Conservation (phyloP, 2,797 vertebrate genomes). For the Anabacerthia variegaticeps region DNA sequence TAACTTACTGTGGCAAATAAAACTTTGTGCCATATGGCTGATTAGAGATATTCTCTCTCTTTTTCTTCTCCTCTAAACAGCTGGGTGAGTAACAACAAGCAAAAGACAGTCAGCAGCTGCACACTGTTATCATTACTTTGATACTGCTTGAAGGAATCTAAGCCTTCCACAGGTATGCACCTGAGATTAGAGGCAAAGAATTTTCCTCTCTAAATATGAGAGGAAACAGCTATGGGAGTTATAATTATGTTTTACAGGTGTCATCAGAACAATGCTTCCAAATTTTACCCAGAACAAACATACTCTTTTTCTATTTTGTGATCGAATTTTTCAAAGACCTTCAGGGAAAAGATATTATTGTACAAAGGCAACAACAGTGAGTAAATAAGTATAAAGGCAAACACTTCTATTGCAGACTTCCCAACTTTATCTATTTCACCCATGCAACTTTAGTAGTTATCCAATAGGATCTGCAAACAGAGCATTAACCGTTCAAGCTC, state of each 20-base stretch:
- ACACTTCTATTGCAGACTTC: constrained; percentile 28
- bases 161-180: constrained; percentile 86
- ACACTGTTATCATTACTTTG: constrained; percentile 86
- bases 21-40: constrained; percentile 92
- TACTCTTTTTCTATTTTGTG: constrained; percentile 61
- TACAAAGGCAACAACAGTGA: constrained; percentile 35
- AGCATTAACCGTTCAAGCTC: neutral
- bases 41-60: constrained; percentile 88
- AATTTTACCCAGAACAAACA: constrained; percentile 57
- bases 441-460: constrained; percentile 28
- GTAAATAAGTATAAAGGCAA: constrained; percentile 58
- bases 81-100: constrained; percentile 79
- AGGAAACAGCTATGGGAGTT: constrained; percentile 76
- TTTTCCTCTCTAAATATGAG: constrained; percentile 63
- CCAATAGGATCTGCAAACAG: constrained; percentile 36
- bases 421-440: constrained; percentile 31
- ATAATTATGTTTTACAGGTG: constrained; percentile 83
- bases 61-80: constrained; percentile 76
- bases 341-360: constrained; percentile 60
- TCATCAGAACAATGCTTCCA: constrained; percentile 65
- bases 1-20: constrained; percentile 74
- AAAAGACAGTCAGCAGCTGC: constrained; percentile 91
- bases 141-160: constrained; percentile 82
- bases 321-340: constrained; percentile 66
- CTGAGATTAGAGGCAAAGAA: constrained; percentile 76